phyloP scores from a whole-genome alignment of 2,113 vertebrate genomes.

The Takifugu bimaculatus region DNA sequence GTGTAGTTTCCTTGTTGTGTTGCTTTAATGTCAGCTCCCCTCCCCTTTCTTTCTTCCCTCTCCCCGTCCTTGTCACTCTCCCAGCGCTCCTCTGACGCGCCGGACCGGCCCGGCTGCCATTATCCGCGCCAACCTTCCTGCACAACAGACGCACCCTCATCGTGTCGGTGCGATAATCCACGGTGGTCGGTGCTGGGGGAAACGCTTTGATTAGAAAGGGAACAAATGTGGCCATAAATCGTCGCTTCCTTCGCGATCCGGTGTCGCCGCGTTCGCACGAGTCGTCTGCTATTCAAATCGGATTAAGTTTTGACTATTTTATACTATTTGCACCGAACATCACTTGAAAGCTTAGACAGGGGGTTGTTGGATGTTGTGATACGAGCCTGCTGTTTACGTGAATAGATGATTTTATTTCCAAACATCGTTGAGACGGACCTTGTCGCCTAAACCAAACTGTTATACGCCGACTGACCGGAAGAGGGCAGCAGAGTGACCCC shows the following conservation, averaged over 20 bases:
- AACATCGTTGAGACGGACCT: conserved; percentile 20
- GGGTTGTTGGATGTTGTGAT: no score
- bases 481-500: conserved; percentile 58
- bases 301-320: no score
- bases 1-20: conserved; percentile 77
- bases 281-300: no score
- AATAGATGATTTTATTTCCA: neutral
- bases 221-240: neutral
- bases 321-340: no score
- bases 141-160: no score
- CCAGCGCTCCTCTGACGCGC: conserved; percentile 32
- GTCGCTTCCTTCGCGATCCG: conserved; percentile 41
- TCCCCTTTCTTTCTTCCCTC: conserved; percentile 68
- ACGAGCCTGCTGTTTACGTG: no score
- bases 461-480: conserved; percentile 31
- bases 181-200: neutral
- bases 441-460: conserved; percentile 20
- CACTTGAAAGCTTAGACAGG: no score
- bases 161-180: no score
- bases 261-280: conserved; percentile 30
- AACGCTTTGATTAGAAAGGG: neutral
- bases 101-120: conserved; percentile 10
- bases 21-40: conserved; percentile 74
- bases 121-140: no score
- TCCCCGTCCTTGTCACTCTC: conserved; percentile 69